These are phyloP conservation scores for Parascotia fuliginaria DNA, from an alignment of 2,888 invertebrate species.

Conservation along the genomic window DNA sequence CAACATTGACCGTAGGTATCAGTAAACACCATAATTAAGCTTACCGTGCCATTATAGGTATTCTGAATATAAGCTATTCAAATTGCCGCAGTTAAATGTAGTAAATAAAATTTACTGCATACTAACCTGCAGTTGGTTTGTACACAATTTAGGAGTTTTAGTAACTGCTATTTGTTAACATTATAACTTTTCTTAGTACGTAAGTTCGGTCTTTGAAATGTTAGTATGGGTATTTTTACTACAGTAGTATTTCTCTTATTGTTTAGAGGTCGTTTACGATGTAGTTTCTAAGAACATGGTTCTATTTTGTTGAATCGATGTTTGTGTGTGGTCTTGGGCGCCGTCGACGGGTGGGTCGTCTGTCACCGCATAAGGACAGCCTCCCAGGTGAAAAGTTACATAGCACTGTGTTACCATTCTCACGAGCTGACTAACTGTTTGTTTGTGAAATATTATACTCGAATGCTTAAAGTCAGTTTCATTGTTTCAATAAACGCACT, in stretches of 20 bases:
- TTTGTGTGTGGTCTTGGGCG: slow-evolving; percentile 60
- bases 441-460: slow-evolving; percentile 1
- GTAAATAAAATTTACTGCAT: slow-evolving; percentile 18
- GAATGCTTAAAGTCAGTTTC: background rate
- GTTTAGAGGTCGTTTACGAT: slow-evolving; percentile 42
- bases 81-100: slow-evolving; percentile 9
- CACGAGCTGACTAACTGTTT: slow-evolving; percentile 48
- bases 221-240: slow-evolving; percentile 31
- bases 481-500: background rate
- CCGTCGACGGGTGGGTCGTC: slow-evolving; percentile 31
- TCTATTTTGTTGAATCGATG: slow-evolving; percentile 27
- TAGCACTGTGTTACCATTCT: slow-evolving; percentile 59
- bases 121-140: slow-evolving; percentile 10
- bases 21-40: slow-evolving; percentile 9
- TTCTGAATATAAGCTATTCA: slow-evolving; percentile 15
- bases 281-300: slow-evolving; percentile 48
- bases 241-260: slow-evolving; percentile 41
- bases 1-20: background rate
- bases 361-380: slow-evolving; percentile 56
- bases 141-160: slow-evolving; percentile 16
- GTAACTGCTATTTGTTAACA: slow-evolving; percentile 15
- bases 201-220: slow-evolving; percentile 38
- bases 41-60: slow-evolving; percentile 3
- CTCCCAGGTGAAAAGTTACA: slow-evolving; percentile 71
- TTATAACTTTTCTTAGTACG: slow-evolving; percentile 34